phyloP scores from a whole-genome alignment of 2,888 invertebrate species.

The Urechis unicinctus region DNA sequence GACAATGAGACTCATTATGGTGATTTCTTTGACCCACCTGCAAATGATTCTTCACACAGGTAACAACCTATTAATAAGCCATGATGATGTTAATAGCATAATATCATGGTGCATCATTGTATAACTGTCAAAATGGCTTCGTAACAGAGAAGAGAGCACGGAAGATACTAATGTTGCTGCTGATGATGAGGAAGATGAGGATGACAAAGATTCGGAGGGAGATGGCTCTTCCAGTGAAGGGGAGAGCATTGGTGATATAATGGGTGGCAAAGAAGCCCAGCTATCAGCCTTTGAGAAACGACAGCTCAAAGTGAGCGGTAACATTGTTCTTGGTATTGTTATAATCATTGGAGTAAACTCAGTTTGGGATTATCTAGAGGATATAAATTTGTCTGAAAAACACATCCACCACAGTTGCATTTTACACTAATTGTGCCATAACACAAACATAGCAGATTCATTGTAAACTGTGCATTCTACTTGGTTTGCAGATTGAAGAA shows the following conservation, averaged over 20 bases:
- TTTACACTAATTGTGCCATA: too few species aligned
- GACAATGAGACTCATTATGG: conserved; percentile 25
- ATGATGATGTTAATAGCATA: too few species aligned
- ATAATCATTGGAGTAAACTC: too few species aligned
- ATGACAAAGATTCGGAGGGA: not conserved
- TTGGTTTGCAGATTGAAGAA: conserved; percentile 35
- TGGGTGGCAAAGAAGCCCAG: conserved; percentile 21
- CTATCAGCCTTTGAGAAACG: conserved; percentile 69
- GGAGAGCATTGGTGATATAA: conserved; percentile 28
- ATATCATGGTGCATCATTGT: too few species aligned
- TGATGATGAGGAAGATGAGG: conserved; percentile 13
- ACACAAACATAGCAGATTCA: not conserved
- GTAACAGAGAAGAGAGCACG: not conserved
- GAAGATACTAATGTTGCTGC: conserved; percentile 6
- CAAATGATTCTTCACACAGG: not conserved
- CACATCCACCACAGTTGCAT: too few species aligned
- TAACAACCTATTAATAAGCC: too few species aligned
- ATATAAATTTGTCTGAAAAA: too few species aligned
- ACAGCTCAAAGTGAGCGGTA: conserved; percentile 56
- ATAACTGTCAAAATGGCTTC: not conserved
- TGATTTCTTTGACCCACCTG: conserved; percentile 43
- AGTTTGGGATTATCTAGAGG: not conserved
- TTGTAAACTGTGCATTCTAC: not conserved
- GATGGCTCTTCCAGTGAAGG: conserved; percentile 29
- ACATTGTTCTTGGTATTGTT: not conserved